Base-by-base conservation (phyloP, 2,888 invertebrate genomes). In the Catocala fraxini region DNA sequence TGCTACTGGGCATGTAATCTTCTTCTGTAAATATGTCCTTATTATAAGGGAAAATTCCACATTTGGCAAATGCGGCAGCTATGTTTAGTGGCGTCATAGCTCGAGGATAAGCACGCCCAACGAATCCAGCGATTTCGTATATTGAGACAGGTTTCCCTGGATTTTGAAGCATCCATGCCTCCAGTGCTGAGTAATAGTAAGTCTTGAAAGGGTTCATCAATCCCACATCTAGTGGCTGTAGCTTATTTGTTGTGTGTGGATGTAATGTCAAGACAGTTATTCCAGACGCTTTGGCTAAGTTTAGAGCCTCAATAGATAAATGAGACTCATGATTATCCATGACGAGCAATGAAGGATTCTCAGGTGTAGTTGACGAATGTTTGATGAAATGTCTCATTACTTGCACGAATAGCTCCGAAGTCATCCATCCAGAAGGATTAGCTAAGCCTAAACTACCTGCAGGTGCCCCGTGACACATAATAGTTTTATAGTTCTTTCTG, bases 291-390 rank as follows among this genome's bases (percentile, higher is more conserved):
- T 46, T 46, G 7, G 46, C 46, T 7, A 13, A 13, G n/a, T 46
- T 13, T 5, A 33, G 10, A 9, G 48, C 33, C 5, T 25, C 33
- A 9, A 48, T 33, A 11, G 25, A 33, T 10, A 48, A 33, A 48
- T 48, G 33, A 6, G 25, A 33, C 11, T 48, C 48, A 10, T 48
- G 48, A 11, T 48, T 48, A 33, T 48, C 48, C 48, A 48, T 25
- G 9, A 48, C 9, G 3, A 48, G 33, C 10, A 48, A 10, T 4
- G 4, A 5, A 10, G 33, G 48, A 33, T 48, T 33, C 25, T 33
- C 9, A 13, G 7, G 7, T 9, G 48, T 11, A 4, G 48, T 11
- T 9, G 4, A 5, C 4, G 33, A 5, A 25, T 33, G 10, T 13
- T 33, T 48, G 5, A 48, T 33, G 33, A 48, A 48, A 48, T 48